phyloP scores from a whole-genome alignment of 2,797 vertebrate genomes.

The Megalops cyprinoides region DNA sequence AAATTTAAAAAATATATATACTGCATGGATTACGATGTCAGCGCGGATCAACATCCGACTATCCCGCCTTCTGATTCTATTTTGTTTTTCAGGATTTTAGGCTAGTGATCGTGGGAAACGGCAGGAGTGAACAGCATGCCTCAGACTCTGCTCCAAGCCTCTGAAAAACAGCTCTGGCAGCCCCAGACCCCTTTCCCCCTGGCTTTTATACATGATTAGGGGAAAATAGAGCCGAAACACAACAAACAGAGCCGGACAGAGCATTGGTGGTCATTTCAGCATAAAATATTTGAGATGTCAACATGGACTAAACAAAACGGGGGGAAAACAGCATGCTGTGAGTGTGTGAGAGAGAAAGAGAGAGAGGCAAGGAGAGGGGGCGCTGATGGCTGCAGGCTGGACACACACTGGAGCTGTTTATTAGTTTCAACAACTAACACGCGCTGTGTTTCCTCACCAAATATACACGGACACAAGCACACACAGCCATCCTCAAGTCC shows the following conservation, averaged over 20 bases:
- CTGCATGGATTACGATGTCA: too few species aligned
- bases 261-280: conserved; percentile 13
- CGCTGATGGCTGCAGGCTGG: not conserved
- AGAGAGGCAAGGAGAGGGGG: not conserved
- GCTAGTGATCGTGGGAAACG: not conserved
- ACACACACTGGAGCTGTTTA: not conserved
- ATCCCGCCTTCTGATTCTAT: not conserved
- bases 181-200: not conserved
- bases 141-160: not conserved
- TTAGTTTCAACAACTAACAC: conserved; percentile 13
- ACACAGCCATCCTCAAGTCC: not conserved
- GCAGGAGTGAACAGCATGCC: too few species aligned
- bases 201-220: conserved; percentile 14
- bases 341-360: not conserved
- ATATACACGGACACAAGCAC: too few species aligned
- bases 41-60: not conserved
- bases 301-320: conserved; percentile 16
- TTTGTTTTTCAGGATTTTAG: not conserved
- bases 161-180: not conserved
- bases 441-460: not conserved
- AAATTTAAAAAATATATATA: too few species aligned
- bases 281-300: conserved; percentile 14
- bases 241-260: not conserved
- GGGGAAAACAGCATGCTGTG: not conserved
- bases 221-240: conserved; percentile 16